Percentiles rank a stretch among this genome's conserved stretches.
These are phyloP conservation scores for Sinocyclocheilus anshuiensis DNA, from an alignment of 2,113 vertebrate genomes.

Conservation along the genomic window DNA sequence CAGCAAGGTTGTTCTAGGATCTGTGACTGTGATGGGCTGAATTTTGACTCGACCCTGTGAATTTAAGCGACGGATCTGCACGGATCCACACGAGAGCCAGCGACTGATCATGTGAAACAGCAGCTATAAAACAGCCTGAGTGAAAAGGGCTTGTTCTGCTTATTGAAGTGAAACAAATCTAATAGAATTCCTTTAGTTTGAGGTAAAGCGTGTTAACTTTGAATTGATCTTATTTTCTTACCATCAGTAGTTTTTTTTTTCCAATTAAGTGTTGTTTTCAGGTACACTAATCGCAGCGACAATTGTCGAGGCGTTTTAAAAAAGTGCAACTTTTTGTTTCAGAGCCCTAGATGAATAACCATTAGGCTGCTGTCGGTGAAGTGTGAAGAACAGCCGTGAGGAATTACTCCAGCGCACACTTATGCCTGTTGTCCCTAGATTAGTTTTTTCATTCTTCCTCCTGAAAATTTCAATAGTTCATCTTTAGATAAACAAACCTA, in stretches of 20 bases:
- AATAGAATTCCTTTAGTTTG: neutral
- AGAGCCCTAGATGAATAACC: neutral
- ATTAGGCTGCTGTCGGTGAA: neutral
- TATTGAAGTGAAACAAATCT: neutral
- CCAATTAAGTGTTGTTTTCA: neutral
- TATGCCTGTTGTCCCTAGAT: constrained; percentile 5
- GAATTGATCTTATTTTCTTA: constrained; percentile 1
- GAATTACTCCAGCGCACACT: neutral
- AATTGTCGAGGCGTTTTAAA: neutral
- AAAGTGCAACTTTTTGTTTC: neutral
- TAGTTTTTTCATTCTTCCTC: neutral
- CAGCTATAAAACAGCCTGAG: neutral
- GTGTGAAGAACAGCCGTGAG: neutral
- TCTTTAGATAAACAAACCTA: constrained; percentile 9
- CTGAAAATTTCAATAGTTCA: constrained; percentile 23
- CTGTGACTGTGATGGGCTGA: neutral
- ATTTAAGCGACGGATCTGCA: neutral
- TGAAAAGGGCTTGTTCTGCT: neutral
- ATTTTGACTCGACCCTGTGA: neutral
- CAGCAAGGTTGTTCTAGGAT: too few species aligned
- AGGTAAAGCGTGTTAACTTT: constrained; percentile 14
- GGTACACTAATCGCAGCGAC: neutral
- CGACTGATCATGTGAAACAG: neutral
- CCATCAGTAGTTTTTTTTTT: neutral
- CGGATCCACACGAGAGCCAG: neutral